Evolutionary conservation across 2,888 invertebrate species (phyloP).

Genomic region (Lamellibrachia columna): DNA sequence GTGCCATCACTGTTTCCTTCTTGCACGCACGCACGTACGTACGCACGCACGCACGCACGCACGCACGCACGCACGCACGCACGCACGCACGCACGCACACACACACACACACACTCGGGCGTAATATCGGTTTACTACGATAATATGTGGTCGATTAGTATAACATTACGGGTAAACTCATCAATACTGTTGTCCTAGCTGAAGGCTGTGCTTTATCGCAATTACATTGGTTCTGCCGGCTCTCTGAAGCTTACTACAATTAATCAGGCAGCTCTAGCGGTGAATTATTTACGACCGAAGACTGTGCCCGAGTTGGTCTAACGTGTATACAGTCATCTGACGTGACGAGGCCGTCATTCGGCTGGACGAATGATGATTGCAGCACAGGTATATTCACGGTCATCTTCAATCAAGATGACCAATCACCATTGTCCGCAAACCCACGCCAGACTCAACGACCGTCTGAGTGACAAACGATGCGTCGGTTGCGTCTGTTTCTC

Average conservation of each 20-base stretch:
- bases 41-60: neutral
- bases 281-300: neutral
- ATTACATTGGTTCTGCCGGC: neutral
- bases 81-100: neutral
- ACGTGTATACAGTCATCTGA: neutral
- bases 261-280: neutral
- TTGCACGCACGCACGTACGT: neutral
- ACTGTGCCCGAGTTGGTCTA: neutral
- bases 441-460: neutral
- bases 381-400: neutral
- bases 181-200: slow-evolving; percentile 11
- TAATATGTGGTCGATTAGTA: neutral
- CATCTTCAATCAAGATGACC: neutral
- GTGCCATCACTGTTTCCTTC: neutral
- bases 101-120: neutral
- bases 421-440: slow-evolving; percentile 7
- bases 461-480: neutral
- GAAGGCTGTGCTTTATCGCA: neutral
- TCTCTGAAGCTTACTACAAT: neutral
- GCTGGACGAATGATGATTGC: neutral
- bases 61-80: neutral
- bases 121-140: neutral
- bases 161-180: neutral
- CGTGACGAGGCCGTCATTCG: neutral
- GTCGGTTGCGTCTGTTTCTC: neutral